Evolutionary conservation across 2,888 invertebrate species (phyloP).

Genomic region (Ectemnius cavifrons): DNA sequence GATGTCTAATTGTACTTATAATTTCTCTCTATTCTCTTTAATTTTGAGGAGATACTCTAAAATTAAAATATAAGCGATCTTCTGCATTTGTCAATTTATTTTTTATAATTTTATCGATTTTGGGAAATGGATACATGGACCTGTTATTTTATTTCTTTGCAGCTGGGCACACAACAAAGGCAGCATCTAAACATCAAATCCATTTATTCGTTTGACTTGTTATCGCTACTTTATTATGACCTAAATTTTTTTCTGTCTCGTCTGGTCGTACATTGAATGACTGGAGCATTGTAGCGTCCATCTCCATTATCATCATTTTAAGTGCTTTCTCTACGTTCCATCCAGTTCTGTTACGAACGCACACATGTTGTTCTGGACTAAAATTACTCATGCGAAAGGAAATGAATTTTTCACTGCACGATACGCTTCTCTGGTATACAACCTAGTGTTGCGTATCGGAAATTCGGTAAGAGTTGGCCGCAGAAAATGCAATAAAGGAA

Average conservation of each 20-base stretch:
- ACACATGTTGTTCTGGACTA: constrained; percentile 7
- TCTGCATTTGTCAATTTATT: constrained; percentile 60
- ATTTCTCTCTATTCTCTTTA: no score
- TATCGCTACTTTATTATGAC: constrained; percentile 56
- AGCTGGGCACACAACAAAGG: constrained; percentile 64
- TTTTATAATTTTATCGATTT: constrained; percentile 49
- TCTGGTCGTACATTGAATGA: constrained; percentile 60
- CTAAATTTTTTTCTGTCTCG: constrained; percentile 51
- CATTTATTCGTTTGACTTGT: constrained; percentile 67
- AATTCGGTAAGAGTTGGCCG: constrained; percentile 10
- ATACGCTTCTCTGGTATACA: constrained; percentile 3
- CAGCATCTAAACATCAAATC: constrained; percentile 72
- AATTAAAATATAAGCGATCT: constrained; percentile 14
- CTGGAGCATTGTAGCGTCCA: constrained; percentile 56
- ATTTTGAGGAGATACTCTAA: constrained; percentile 11
- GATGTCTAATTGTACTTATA: no score
- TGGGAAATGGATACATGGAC: constrained; percentile 55
- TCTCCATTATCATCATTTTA: not conserved
- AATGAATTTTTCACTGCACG: constrained; percentile 17
- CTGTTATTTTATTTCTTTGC: constrained; percentile 53
- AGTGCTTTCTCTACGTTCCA: constrained; percentile 11
- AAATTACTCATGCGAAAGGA: constrained; percentile 21
- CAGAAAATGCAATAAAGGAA: not conserved
- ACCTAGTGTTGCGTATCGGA: constrained; percentile 11
- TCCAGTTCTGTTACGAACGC: constrained; percentile 5